Conservation (phyloP, 2,888 invertebrate species). For the Drosophila fulvimacula region DNA sequence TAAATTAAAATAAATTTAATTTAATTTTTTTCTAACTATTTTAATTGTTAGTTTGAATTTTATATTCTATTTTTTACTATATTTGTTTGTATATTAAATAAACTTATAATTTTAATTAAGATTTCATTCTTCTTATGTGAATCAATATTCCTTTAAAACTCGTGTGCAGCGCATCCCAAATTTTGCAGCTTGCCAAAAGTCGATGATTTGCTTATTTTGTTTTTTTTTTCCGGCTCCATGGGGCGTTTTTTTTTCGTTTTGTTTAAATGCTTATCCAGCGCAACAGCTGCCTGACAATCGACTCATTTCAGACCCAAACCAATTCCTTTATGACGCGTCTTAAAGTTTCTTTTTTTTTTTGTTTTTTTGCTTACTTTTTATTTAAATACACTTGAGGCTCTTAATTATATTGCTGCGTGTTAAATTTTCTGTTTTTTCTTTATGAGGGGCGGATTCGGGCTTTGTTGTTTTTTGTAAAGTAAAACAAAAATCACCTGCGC, state of each 20-base stretch:
- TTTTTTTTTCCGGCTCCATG: constrained; percentile 32
- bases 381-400: constrained; percentile 77
- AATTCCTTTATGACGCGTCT: constrained; percentile 58
- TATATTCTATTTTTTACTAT: too few species aligned
- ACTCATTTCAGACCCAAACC: constrained; percentile 35
- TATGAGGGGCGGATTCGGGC: constrained; percentile 25
- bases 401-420: constrained; percentile 73
- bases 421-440: constrained; percentile 23
- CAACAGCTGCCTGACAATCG: constrained; percentile 71
- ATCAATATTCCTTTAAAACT: constrained; percentile 6
- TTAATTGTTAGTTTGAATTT: too few species aligned
- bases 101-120: not conserved
- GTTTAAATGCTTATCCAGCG: constrained; percentile 35
- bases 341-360: constrained; percentile 16
- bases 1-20: not conserved
- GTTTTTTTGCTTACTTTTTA: constrained; percentile 39
- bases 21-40: not conserved
- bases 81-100: too few species aligned
- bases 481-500: constrained; percentile 73
- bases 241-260: constrained; percentile 25
- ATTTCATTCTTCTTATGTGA: not conserved
- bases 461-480: constrained; percentile 37
- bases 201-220: constrained; percentile 20
- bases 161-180: constrained; percentile 25
- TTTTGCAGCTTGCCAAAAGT: constrained; percentile 59